Evolutionary conservation across 2,797 vertebrate genomes (phyloP).

Genomic region (Allobates femoralis): DNA sequence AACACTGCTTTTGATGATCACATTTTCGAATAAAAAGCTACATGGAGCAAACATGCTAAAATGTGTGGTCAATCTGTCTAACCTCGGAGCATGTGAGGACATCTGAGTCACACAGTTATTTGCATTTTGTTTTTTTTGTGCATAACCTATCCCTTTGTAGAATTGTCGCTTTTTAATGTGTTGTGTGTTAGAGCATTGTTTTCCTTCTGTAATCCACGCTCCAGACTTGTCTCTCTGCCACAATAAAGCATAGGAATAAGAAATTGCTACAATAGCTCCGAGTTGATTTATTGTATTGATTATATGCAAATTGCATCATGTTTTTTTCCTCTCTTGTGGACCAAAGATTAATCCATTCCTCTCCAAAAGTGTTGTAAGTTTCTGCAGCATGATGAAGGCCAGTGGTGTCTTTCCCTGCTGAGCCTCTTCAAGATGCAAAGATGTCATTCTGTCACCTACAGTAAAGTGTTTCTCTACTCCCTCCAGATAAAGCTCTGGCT

Average conservation of each 20-base stretch:
- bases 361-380: constrained; percentile 48
- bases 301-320: constrained; percentile 61
- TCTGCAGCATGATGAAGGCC: constrained; percentile 41
- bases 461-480: constrained; percentile 54
- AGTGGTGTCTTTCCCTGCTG: constrained; percentile 47
- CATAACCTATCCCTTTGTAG: neutral
- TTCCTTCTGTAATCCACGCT: constrained; percentile 29
- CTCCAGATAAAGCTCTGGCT: constrained; percentile 44
- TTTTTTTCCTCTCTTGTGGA: constrained; percentile 56
- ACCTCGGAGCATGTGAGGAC: neutral
- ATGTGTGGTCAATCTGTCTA: too few species aligned
- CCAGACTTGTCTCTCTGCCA: constrained; percentile 20
- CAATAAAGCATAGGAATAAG: constrained; percentile 40
- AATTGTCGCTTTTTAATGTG: neutral
- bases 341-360: constrained; percentile 56
- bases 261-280: constrained; percentile 46
- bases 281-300: constrained; percentile 61
- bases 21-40: neutral
- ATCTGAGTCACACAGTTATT: neutral
- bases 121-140: neutral
- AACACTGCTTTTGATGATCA: neutral
- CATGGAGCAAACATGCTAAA: neutral
- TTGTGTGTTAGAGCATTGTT: neutral
- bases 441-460: constrained; percentile 59
- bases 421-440: constrained; percentile 56